Evolutionary conservation across 2,113 vertebrate species (phyloP).

Genomic region (Clarias gariepinus): DNA sequence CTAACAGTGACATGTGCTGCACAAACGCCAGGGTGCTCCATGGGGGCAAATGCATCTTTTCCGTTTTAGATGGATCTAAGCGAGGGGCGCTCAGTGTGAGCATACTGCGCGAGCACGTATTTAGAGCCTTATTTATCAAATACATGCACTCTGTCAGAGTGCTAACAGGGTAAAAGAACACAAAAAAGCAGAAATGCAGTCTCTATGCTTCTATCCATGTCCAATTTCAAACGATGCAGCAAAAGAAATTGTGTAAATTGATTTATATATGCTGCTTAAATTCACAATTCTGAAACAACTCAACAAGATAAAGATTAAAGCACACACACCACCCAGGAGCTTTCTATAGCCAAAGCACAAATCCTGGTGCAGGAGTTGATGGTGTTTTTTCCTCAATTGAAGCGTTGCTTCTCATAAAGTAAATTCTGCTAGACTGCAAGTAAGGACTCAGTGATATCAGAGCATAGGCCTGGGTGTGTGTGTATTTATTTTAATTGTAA

Average conservation of each 20-base stretch:
- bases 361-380: neutral
- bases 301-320: neutral
- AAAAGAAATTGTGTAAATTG: neutral
- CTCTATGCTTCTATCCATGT: neutral
- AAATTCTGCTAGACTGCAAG: neutral
- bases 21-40: constrained; percentile 28
- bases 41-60: constrained; percentile 53
- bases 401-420: neutral
- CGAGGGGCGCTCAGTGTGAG: constrained; percentile 71
- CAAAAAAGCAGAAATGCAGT: neutral
- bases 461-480: too few species aligned
- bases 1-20: constrained; percentile 53
- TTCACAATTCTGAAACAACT: neutral
- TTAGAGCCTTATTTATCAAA: constrained; percentile 73
- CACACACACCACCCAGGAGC: neutral
- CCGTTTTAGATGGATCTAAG: constrained; percentile 73
- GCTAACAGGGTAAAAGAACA: constrained; percentile 20
- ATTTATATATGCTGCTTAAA: neutral
- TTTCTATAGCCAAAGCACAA: neutral
- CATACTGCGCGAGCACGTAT: constrained; percentile 69
- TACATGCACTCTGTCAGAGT: constrained; percentile 51
- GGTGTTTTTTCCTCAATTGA: neutral
- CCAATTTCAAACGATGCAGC: neutral
- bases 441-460: neutral
- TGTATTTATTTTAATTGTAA: neutral